phyloP scores from a whole-genome alignment of 2,113 vertebrate species.

The Chauna torquata region DNA sequence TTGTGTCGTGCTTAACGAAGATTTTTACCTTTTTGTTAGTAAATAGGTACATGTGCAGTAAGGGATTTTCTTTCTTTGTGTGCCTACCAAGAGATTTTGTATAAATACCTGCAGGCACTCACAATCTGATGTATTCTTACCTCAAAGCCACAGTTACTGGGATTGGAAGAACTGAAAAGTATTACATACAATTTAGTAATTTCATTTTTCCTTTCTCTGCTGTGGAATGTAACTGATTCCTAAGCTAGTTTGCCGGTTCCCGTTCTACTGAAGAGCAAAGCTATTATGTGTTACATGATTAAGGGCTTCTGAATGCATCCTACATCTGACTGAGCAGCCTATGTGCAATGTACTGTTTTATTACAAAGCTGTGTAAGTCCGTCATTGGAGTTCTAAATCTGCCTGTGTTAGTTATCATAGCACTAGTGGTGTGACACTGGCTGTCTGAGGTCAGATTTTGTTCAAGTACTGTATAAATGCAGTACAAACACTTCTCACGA shows the following conservation, averaged over 20 bases:
- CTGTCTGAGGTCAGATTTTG: neutral
- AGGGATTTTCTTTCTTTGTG: neutral
- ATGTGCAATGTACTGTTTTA: neutral
- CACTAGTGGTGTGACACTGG: neutral
- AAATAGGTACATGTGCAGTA: neutral
- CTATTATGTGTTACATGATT: neutral
- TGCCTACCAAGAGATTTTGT: neutral
- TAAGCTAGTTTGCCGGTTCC: neutral
- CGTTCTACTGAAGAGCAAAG: neutral
- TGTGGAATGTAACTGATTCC: neutral
- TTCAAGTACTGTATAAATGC: neutral
- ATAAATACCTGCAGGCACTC: neutral
- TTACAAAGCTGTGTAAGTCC: rapidly evolving
- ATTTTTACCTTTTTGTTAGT: neutral
- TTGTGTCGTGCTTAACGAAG: neutral
- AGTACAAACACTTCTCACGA: no score
- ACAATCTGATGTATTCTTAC: neutral
- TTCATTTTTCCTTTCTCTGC: neutral
- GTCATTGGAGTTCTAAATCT: rapidly evolving
- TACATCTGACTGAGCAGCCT: rapidly evolving
- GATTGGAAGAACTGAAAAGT: neutral
- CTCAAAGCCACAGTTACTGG: neutral
- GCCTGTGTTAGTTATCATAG: neutral
- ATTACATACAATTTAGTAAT: neutral
- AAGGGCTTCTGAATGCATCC: neutral